Evolutionary conservation across 2,797 vertebrate species (phyloP).

Genomic region (Lithobates sylvaticus): DNA sequence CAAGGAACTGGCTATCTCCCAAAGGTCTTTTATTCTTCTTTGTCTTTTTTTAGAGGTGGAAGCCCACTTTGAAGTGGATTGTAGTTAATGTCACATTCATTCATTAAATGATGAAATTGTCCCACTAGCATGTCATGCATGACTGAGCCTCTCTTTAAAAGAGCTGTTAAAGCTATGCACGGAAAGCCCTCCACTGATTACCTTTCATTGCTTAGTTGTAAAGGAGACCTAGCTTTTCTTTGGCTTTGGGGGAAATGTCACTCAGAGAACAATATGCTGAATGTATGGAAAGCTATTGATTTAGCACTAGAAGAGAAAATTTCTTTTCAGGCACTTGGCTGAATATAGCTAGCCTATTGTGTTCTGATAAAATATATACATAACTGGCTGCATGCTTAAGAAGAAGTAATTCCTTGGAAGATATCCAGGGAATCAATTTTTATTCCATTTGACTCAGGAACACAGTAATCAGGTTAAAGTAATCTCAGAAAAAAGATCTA

Average conservation of each 20-base stretch:
- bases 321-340: not conserved
- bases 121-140: constrained; percentile 44
- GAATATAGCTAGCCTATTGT: not conserved
- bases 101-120: constrained; percentile 49
- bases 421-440: not conserved
- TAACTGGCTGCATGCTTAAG: not conserved
- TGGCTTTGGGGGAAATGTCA: constrained; percentile 31
- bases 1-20: constrained; percentile 16
- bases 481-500: not conserved
- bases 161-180: constrained; percentile 36
- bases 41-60: not conserved
- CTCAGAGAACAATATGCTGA: constrained; percentile 38
- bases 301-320: constrained; percentile 24
- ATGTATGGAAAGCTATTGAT: constrained; percentile 32
- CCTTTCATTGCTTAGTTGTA: constrained; percentile 23
- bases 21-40: constrained; percentile 6
- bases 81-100: constrained; percentile 47
- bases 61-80: constrained; percentile 34
- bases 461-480: not conserved
- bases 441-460: constrained; percentile 14
- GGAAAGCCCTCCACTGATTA: constrained; percentile 33
- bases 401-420: constrained; percentile 29
- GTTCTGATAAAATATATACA: constrained; percentile 7
- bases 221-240: constrained; percentile 24
- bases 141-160: constrained; percentile 23